Conservation (phyloP, 2,113 vertebrate genomes). For the Daubentonia madagascariensis region DNA sequence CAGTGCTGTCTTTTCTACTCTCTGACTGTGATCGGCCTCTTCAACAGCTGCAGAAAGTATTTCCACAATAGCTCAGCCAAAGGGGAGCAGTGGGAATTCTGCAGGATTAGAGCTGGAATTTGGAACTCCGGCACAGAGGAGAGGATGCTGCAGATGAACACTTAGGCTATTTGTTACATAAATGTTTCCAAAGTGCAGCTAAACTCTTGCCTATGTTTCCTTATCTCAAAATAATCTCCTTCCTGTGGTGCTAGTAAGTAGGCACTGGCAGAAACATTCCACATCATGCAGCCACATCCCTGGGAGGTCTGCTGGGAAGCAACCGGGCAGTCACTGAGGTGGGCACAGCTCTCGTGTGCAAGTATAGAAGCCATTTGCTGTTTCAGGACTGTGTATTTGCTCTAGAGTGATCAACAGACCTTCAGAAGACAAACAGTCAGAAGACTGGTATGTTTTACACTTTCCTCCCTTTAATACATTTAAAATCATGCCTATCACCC, state of each 20-base stretch:
- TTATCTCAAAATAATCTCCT: neutral
- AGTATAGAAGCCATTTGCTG: neutral
- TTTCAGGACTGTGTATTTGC: neutral
- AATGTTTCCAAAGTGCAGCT: neutral
- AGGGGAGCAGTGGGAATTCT: constrained; percentile 19
- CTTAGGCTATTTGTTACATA: neutral
- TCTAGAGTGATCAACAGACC: neutral
- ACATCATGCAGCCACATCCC: accelerated
- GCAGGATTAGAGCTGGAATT: constrained; percentile 35
- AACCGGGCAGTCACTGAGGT: accelerated
- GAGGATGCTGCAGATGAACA: neutral
- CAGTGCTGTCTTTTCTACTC: neutral
- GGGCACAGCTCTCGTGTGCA: too few relatives aligned
- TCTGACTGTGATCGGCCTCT: neutral
- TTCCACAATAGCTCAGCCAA: neutral
- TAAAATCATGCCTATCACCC: neutral
- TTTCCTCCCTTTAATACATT: neutral
- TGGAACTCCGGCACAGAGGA: neutral
- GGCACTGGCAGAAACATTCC: neutral
- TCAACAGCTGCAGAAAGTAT: constrained; percentile 51
- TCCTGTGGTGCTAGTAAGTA: neutral
- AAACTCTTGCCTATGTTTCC: neutral
- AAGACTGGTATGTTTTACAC: neutral
- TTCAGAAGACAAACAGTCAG: neutral
- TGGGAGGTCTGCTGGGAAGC: accelerated